phyloP scores from a whole-genome alignment of 2,797 vertebrate species.

The Argentina silus region DNA sequence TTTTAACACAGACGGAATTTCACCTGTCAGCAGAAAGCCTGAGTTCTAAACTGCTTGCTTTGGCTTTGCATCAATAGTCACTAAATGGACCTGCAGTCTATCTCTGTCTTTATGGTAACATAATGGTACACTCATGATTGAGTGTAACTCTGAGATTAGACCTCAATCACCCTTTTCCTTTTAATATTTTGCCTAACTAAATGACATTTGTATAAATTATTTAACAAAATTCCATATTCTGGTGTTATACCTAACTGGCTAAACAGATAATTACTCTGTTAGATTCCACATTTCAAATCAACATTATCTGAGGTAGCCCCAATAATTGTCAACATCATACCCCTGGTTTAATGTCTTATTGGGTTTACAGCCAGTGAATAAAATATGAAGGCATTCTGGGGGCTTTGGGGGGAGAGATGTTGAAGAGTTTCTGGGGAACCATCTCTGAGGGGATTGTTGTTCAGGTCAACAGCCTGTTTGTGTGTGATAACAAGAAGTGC shows the following conservation, averaged over 20 bases:
- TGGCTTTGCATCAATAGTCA: constrained; percentile 1
- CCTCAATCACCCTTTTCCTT: too few relatives aligned
- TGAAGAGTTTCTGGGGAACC: constrained; percentile 23
- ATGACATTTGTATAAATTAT: background rate
- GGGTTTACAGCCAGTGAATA: background rate
- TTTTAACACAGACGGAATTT: constrained; percentile 57
- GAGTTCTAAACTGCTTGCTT: constrained; percentile 30
- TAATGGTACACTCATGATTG: too few relatives aligned
- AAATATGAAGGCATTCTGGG: background rate
- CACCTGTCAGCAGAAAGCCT: constrained; percentile 60
- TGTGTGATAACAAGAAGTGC: constrained; percentile 63
- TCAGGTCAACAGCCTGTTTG: constrained; percentile 48
- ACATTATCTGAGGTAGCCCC: background rate
- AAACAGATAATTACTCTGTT: background rate
- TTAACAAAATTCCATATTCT: background rate
- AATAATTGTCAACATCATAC: background rate
- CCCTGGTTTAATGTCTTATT: constrained; percentile 7
- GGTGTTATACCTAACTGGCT: background rate
- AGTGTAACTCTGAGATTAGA: too few relatives aligned
- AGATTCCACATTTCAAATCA: background rate
- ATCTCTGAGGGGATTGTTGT: constrained; percentile 39
- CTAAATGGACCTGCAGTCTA: too few relatives aligned
- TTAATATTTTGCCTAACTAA: too few relatives aligned
- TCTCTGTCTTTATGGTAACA: too few relatives aligned
- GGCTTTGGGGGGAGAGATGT: background rate